These are phyloP conservation scores for Actinernus sp. DNA, from an alignment of 92 coral and sea anemone genomes.

Conservation along the genomic window DNA sequence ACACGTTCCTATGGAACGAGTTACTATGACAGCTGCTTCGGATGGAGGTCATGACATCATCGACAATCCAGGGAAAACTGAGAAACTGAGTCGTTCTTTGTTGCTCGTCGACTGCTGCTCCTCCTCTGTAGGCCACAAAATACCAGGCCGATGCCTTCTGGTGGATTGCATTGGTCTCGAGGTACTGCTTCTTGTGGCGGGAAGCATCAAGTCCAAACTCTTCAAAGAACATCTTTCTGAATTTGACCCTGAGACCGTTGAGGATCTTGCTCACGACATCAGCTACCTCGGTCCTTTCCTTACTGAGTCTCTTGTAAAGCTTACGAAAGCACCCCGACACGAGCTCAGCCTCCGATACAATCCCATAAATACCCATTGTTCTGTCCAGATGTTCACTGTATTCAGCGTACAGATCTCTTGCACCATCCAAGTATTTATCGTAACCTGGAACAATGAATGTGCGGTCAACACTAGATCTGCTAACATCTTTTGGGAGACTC, in stretches of 20 bases:
- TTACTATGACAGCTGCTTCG: neutral
- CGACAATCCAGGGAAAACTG: slow-evolving; percentile 98
- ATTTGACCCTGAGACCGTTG: slow-evolving; percentile 59
- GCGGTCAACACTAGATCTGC: slow-evolving; percentile 52
- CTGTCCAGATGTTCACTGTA: slow-evolving; percentile 75
- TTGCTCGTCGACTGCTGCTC: slow-evolving; percentile 15
- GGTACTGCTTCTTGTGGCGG: slow-evolving; percentile 26
- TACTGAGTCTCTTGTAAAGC: slow-evolving; percentile 86
- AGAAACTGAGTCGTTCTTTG: slow-evolving; percentile 44
- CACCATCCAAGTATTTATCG: slow-evolving; percentile 66
- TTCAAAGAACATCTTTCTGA: slow-evolving; percentile 76
- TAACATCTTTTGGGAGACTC: slow-evolving; percentile 52
- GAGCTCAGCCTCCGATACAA: slow-evolving; percentile 86
- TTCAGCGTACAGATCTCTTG: slow-evolving; percentile 72
- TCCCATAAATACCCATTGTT: slow-evolving; percentile 87
- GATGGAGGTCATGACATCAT: slow-evolving; percentile 88
- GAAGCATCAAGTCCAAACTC: slow-evolving; percentile 74
- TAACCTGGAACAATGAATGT: slow-evolving; percentile 72
- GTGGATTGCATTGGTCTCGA: slow-evolving; percentile 54
- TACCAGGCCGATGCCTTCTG: slow-evolving; percentile 98
- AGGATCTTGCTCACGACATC: slow-evolving; percentile 74
- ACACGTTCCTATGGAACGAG: neutral
- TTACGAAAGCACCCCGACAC: slow-evolving; percentile 88
- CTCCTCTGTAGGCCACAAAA: slow-evolving; percentile 68
- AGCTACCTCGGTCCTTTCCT: slow-evolving; percentile 91